Conservation (phyloP, 37 sponge, comb jelly and placozoan genomes). For the Eunapius fragilis region DNA sequence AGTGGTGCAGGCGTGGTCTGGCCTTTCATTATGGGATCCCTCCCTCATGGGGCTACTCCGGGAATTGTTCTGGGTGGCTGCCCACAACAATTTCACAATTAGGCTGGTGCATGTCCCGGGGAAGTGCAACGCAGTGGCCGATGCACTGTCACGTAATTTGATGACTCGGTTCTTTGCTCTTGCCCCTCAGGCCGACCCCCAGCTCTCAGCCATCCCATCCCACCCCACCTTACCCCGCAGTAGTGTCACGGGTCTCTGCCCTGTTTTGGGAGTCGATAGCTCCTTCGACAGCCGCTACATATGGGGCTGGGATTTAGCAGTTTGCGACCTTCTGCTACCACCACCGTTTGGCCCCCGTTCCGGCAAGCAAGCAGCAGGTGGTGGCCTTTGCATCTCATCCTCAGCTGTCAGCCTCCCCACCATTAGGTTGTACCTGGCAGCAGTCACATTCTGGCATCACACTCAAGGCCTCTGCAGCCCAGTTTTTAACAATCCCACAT, state of each 20-base stretch:
- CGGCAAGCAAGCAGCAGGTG: background rate
- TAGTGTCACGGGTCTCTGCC: background rate
- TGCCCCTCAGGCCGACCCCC: constrained; percentile 24
- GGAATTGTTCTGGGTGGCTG: constrained; percentile 1
- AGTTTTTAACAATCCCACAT: no score
- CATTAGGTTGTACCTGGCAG: no score
- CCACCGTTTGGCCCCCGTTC: constrained; percentile 5
- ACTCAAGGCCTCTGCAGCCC: no score
- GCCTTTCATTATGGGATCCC: background rate
- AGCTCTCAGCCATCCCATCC: background rate
- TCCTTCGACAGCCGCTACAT: constrained; percentile 11
- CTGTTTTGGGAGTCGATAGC: no score
- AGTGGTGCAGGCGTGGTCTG: constrained; percentile 5
- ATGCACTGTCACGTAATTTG: constrained; percentile 15
- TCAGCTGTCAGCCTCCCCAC: no score
- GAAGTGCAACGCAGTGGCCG: constrained; percentile 8
- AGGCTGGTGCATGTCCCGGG: constrained; percentile 22
- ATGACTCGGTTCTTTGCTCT: constrained; percentile 3
- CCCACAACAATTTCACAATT: background rate
- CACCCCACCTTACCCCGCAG: constrained; percentile 2
- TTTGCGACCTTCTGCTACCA: constrained; percentile 2
- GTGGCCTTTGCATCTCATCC: no score
- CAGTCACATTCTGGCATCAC: no score
- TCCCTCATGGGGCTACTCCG: constrained; percentile 18
- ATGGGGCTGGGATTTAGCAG: constrained; percentile 3